Evolutionary conservation across 2,888 invertebrate genomes (phyloP).

Genomic region (Ectemnius cavifrons): DNA sequence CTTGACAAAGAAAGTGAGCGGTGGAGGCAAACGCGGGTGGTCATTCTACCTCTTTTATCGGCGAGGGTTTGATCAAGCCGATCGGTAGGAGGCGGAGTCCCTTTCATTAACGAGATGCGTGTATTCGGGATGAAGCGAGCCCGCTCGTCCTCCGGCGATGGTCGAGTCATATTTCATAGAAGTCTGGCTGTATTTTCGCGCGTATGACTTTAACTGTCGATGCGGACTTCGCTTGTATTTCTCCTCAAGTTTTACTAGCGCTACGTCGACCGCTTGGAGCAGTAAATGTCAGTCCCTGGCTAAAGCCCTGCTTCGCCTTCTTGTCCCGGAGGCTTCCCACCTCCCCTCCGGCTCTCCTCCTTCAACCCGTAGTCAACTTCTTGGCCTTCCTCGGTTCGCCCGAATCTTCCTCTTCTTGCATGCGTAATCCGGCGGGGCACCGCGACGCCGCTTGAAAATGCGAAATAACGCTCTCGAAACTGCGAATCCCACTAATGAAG

Average conservation of each 20-base stretch:
- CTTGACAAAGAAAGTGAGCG: no score
- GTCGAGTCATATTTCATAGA: slow-evolving; percentile 72
- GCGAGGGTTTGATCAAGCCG: slow-evolving; percentile 21
- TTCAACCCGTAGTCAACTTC: slow-evolving; percentile 16
- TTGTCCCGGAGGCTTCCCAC: slow-evolving; percentile 41
- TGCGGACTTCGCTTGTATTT: slow-evolving; percentile 72
- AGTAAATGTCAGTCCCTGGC: slow-evolving; percentile 69
- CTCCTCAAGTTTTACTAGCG: slow-evolving; percentile 73
- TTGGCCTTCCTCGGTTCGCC: slow-evolving; percentile 18
- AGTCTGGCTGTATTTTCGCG: slow-evolving; percentile 73
- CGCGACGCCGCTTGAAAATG: no score
- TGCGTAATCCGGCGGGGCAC: no score
- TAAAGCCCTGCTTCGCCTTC: slow-evolving; percentile 52
- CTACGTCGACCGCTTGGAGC: slow-evolving; percentile 68
- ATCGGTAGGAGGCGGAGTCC: slow-evolving; percentile 42
- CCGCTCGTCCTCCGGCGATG: slow-evolving; percentile 42
- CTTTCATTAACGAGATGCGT: slow-evolving; percentile 68
- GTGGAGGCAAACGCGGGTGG: no score
- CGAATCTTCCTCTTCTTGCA: neutral
- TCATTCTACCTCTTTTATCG: no score
- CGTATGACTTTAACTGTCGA: slow-evolving; percentile 76
- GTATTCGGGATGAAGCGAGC: slow-evolving; percentile 42
- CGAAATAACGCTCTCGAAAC: neutral
- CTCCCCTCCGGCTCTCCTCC: slow-evolving; percentile 45
- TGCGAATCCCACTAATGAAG: neutral